phyloP scores from a whole-genome alignment of 2,797 vertebrate genomes.

The Lindbergichthys nudifrons region DNA sequence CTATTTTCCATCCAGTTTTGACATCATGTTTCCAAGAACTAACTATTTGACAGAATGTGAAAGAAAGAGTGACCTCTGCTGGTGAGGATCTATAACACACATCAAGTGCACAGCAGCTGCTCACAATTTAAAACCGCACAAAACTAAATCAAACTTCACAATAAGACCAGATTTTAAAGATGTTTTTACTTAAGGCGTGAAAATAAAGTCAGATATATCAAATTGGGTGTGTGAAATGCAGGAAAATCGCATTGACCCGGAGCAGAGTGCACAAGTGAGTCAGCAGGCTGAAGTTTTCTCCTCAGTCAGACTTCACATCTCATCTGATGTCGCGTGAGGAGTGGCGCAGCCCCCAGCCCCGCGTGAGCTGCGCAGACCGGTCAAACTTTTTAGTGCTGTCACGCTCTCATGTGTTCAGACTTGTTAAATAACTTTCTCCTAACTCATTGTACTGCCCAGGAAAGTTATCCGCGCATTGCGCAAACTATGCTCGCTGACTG shows the following conservation, averaged over 20 bases:
- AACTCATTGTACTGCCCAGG: not conserved
- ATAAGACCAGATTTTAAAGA: not conserved
- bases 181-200: accelerated
- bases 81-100: conserved; percentile 34
- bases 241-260: not conserved
- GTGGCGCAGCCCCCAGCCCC: conserved; percentile 39
- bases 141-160: not conserved
- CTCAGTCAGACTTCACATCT: conserved; percentile 13
- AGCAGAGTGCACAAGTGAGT: conserved; percentile 21
- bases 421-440: conserved; percentile 33
- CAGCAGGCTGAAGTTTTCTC: conserved; percentile 29
- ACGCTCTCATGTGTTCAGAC: conserved; percentile 36
- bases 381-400: conserved; percentile 35
- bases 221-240: not conserved
- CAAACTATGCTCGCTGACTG: conserved; percentile 66
- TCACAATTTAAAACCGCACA: not conserved
- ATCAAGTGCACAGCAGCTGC: conserved; percentile 2
- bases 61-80: conserved; percentile 55
- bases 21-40: not conserved
- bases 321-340: conserved; percentile 15
- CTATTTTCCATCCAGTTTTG: not conserved
- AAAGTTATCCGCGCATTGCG: conserved; percentile 7
- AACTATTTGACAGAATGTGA: not conserved
- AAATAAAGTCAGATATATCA: accelerated
- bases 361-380: conserved; percentile 40